Base-by-base conservation (phyloP, 2,113 vertebrate genomes). In the Neodontobutis hainanensis region DNA sequence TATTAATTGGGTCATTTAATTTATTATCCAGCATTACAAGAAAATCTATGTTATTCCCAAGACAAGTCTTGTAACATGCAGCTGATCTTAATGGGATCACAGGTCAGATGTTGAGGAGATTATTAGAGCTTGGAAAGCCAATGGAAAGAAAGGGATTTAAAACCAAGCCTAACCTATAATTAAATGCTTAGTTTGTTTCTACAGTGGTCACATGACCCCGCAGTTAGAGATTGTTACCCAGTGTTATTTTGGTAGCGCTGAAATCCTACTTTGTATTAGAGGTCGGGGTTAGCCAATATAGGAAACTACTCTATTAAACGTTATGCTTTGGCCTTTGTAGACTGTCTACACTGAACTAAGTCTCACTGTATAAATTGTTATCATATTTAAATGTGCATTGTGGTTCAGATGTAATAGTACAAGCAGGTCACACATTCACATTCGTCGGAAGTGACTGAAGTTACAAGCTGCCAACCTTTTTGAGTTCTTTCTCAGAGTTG, bases 81-180 rank as follows among this genome's bases (percentile, higher is more conserved):
- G 57, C 15, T 32, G 4, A 1, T 61, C 52, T 47, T 59, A 34
- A 75, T 51, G 44, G 81, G 69, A 69, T 51, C 53, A 65, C 35
- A 74, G 56, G 68, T 85, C 60, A 64, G 45, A 32, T 35, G 36
- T 3, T 14, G 48, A 19, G 53, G 36, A 32, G 35, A 16, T 8
- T 60, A 49, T 43, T 35, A 52, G 46, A 61, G 50, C 35, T 58
- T 58, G 16, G 10, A 19, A n/a, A 56, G 59, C 50, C 77, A 70
- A 57, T 70, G 61, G 56, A 51, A 43, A 46, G 61, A 51, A 66
- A 72, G 64, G 70, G 38, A 85, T 83, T 77, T 77, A 43, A 36
- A 49, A 1, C 12, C 56, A 80, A 65, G 66, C 49, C 55, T 32
- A 57, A 66, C 72, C 73, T 53, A 49, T 71, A 77, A 80, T 70